Evolutionary conservation across 2,113 vertebrate genomes (phyloP), one percentile per base, ranked within the genome.

Genomic region (Gnathonemus longibarbis): DNA sequence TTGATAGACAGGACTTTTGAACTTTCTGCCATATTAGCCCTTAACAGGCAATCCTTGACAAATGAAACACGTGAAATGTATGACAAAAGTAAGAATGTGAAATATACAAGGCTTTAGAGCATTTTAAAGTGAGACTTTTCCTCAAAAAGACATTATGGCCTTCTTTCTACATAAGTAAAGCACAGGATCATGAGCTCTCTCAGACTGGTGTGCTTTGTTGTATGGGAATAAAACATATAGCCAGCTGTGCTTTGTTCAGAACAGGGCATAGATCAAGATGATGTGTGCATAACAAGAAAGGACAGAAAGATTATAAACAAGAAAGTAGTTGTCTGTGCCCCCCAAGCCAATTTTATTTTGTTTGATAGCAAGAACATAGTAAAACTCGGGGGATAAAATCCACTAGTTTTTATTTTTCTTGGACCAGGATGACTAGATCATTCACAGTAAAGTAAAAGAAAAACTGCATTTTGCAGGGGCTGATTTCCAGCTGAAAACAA

Each of bases 301-400:
- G 31, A 80, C 35, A 80, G 35, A 80, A 42, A 80, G 74, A 80
- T 80, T 80, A 80, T 80, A 80, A 80, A 80, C 74, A 80, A 80
- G 74, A 80, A 80, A 80, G 74, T 42, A 80, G 31, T 42, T 80
- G 74, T 80, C 74, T 80, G 35, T 42, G 35, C 74, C 74, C 74
- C 62, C 35, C 74, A 80, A 80, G 74, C 74, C 35, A 80, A 80
- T 80, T 80, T 80, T 80, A 42, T 80, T 80, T 80, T 80, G 74
- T 80, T 80, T 80, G 74, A 80, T 35, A 80, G 74, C 74, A 80
- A 80, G 74, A 80, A 80, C 74, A 80, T 80, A 35, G 35, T 7
- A 80, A 80, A 42, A 42, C 74, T 80, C 74, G 19, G 35, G 35
- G 74, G 35, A 80, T 80, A 80, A 80, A 80, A 80, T 35, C 15